These are phyloP conservation scores for Hyperoplus lanceolatus DNA, from an alignment of 2,797 vertebrate species.

Conservation along the genomic window DNA sequence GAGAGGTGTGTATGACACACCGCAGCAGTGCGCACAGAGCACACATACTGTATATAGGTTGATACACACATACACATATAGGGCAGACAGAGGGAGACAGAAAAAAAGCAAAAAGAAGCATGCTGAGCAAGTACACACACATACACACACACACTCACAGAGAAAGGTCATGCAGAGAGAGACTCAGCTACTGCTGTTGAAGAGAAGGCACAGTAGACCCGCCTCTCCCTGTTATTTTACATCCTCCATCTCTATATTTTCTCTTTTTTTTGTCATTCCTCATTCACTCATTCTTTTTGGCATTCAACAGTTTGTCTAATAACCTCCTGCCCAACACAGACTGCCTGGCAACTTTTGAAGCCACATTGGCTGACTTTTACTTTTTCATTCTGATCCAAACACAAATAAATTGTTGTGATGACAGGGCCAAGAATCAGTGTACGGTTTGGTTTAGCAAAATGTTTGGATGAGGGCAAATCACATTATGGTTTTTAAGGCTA, in stretches of 20 bases:
- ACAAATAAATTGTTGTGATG: constrained; percentile 6
- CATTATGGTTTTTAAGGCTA: constrained; percentile 20
- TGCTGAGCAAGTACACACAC: constrained; percentile 38
- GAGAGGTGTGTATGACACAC: constrained; percentile 74
- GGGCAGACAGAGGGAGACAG: constrained; percentile 63
- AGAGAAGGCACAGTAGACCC: constrained; percentile 54
- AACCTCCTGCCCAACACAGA: constrained; percentile 29
- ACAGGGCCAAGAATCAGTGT: not conserved
- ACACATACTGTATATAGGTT: constrained; percentile 45
- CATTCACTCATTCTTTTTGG: constrained; percentile 23
- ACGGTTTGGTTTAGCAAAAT: constrained; percentile 25
- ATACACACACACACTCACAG: constrained; percentile 27
- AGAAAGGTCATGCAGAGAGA: constrained; percentile 64
- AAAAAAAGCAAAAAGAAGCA: constrained; percentile 60
- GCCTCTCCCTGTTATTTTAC: constrained; percentile 36
- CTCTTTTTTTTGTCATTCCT: constrained; percentile 15
- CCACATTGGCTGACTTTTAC: constrained; percentile 11
- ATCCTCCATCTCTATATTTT: constrained; percentile 37
- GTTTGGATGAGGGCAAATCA: constrained; percentile 25
- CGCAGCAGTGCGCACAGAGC: constrained; percentile 21
- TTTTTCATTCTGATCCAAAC: constrained; percentile 27
- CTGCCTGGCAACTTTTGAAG: constrained; percentile 25
- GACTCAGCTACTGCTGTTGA: constrained; percentile 60
- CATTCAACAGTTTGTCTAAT: constrained; percentile 34
- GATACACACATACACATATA: constrained; percentile 25